Base-by-base conservation (phyloP, 2,888 invertebrate species). In the Agonopterix alstromeriana region DNA sequence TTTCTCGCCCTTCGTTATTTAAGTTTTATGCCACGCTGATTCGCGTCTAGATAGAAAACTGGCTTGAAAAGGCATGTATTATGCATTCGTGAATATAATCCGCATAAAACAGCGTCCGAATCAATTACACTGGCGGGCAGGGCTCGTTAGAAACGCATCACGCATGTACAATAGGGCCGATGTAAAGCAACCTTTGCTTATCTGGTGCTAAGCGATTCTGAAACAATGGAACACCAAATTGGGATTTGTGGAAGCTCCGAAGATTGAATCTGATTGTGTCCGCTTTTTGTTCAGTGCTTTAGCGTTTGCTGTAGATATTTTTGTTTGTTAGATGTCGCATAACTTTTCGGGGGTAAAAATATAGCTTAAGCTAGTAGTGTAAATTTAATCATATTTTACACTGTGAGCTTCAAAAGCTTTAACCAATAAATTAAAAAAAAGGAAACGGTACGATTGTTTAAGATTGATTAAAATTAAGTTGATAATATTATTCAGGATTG, bases 111-210 rank as follows among this genome's bases (percentile, higher is more conserved):
- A 80, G 78, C 71, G 73, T 75, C 79, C 78, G 84, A 85, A 86
- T 85, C 86, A 86, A 88, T 87, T 87, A 84, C 73, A 35, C 8
- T 17, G 36, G 74, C 80, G 68, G 72, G 63, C 63, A 53, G 75
- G 65, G 73, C 87, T 88, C 85, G 87, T 87, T 87, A 85, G 87
- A 86, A 85, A 87, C 87, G 88, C 87, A 84, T 86, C 87, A 86
- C 85, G 87, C 86, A 88, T 88, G 79, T 83, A 79, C 82, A 86
- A 85, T 86, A 82, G 83, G 63, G 65, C 67, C 70, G 74, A 67
- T 57, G 76, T 73, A 75, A 77, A 74, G 78, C 74, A 79, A 81
- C 79, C 84, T 79, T 71, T 70, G 72, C 73, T 82, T 84, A 82
- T 82, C 81, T 82, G 81, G 84, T 80, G 83, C 82, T 81, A 81